Evolutionary conservation across 2,888 invertebrate genomes (phyloP), one percentile per base, ranked within the genome.

Genomic region (Melieria omissa): DNA sequence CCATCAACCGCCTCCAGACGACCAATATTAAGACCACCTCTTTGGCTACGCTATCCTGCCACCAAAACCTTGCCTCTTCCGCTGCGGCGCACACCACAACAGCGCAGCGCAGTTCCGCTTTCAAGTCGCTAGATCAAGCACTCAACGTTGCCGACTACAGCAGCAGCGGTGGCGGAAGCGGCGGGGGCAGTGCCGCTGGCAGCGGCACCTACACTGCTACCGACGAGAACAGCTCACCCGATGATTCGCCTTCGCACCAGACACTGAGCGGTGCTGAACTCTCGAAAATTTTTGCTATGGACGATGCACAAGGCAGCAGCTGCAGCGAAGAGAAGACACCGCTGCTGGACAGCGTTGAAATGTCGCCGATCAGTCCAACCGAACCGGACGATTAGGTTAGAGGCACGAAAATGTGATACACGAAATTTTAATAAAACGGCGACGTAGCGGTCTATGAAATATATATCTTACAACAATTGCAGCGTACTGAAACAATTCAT

Each of bases 321-420:
- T 84, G 84, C 78, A 84, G 83, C 73, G 87, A 87, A 76, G 87
- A 87, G 78, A 86, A 87, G 76, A 86, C 86, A 9, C 87, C 87
- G 57, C 80, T 87, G 49, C 81, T 87, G 70, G 87, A 87, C 74
- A 86, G 86, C 77, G 86, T 87, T 73, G 87, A 87, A 79, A 86
- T 87, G 85, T 86, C 86, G 47, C 86, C 86, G 16, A 86, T 87
- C 45, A 87, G 86, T 81, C 87, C 87, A 78, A 85, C 84, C 61
- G 85, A 85, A 75, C 81, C 84, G 60, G 82, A 84, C 42, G 77
- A 80, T 29, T 76, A 80, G 71, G 80, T 80, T 63, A 81, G 81
- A 67, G 81, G 72, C 29, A 79, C 80, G 77, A 78, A 80, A 78
- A 83, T 82, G 82, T 82, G 83, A 82, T 82, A 82, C 73, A 78